Conservation (phyloP, 2,113 vertebrate genomes). For the Uropsilus gracilis region DNA sequence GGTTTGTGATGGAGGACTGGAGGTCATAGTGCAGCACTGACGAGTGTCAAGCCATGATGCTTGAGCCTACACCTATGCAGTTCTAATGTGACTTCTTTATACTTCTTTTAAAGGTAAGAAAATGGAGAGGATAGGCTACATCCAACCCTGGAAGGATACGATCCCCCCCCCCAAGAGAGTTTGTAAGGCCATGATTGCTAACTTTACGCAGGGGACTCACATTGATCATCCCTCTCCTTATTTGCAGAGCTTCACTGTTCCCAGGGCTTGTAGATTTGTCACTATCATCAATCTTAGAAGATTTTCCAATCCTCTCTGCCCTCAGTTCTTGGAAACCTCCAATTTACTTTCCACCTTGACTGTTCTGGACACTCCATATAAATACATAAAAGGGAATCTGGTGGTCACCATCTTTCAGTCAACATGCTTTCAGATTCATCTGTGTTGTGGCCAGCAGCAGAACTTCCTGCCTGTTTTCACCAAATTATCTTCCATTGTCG, state of each 20-base stretch:
- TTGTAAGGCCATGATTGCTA: background rate
- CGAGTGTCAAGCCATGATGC: too few relatives aligned
- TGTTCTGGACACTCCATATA: background rate
- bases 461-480: background rate
- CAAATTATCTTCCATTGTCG: background rate
- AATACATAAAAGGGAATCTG: background rate
- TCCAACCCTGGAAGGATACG: background rate
- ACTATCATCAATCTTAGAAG: too few relatives aligned
- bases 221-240: accelerated
- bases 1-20: too few relatives aligned
- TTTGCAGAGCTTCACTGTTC: too few relatives aligned
- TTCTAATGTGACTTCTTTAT: too few relatives aligned
- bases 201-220: background rate
- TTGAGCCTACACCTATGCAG: too few relatives aligned
- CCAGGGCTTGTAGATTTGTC: too few relatives aligned
- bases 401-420: background rate
- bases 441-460: accelerated
- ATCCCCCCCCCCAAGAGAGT: accelerated
- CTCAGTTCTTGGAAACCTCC: too few relatives aligned
- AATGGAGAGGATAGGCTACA: background rate
- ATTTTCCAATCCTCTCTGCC: too few relatives aligned
- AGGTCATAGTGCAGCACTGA: too few relatives aligned
- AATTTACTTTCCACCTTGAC: background rate
- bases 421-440: background rate
- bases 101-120: too few relatives aligned